Conservation (phyloP, 2,797 vertebrate species). For the Acropternis orthonyx region DNA sequence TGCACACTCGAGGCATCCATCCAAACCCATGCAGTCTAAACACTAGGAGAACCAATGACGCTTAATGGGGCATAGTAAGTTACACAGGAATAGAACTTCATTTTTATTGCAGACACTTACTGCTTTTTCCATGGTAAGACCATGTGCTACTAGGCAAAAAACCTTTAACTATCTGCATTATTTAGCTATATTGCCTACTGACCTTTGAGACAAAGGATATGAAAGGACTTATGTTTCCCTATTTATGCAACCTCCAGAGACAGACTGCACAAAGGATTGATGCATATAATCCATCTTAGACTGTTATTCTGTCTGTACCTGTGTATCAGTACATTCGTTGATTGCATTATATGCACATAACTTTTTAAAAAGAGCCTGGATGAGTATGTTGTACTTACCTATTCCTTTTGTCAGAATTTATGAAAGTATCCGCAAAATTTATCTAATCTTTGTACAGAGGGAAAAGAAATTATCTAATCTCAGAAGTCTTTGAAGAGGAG, state of each 20-base stretch:
- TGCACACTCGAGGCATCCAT: neutral
- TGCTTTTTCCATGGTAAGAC: neutral
- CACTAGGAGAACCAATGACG: neutral
- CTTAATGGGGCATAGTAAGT: neutral
- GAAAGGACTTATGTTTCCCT: neutral
- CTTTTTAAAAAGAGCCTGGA: neutral
- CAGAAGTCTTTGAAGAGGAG: conserved; percentile 3
- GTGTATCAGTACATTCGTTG: neutral
- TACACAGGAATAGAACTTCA: neutral
- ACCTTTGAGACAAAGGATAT: neutral
- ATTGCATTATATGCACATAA: neutral
- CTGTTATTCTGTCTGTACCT: neutral
- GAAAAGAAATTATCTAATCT: neutral
- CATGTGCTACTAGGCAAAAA: neutral
- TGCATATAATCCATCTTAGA: neutral
- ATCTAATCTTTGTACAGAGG: neutral
- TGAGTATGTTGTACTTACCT: neutral
- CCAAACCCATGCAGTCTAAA: neutral
- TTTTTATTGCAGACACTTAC: fast-evolving
- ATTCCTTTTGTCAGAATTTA: neutral
- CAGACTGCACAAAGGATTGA: neutral
- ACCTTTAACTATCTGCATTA: neutral
- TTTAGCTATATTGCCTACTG: neutral
- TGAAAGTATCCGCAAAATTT: neutral
- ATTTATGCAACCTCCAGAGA: neutral